Conservation (phyloP, 2,113 vertebrate species). For the Dipodomys merriami region DNA sequence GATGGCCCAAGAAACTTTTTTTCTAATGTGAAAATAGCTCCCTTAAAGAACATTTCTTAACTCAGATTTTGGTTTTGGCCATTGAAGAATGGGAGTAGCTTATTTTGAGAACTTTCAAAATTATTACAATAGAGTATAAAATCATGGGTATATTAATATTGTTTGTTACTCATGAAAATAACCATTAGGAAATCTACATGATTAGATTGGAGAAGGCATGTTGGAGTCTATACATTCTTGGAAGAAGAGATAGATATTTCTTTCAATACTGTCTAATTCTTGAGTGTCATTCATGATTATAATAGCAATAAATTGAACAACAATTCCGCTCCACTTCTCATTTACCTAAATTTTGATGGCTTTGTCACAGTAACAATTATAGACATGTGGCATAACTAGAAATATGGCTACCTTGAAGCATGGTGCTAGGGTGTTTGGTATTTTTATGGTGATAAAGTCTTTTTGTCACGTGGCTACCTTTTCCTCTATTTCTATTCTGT, state of each 20-base stretch:
- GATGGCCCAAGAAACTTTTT: neutral
- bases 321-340: neutral
- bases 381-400: neutral
- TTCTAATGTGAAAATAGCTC: neutral
- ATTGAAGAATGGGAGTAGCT: neutral
- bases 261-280: neutral
- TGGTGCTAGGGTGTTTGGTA: neutral
- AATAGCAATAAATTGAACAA: neutral
- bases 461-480: neutral
- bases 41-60: neutral
- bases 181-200: neutral
- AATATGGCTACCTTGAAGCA: neutral
- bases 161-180: slow-evolving; percentile 16
- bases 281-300: neutral
- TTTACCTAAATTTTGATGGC: neutral
- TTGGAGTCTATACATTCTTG: neutral
- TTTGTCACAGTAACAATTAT: neutral
- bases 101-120: slow-evolving; percentile 13
- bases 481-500: neutral
- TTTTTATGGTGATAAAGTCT: no score
- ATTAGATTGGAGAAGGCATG: neutral
- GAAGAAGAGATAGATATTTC: neutral
- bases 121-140: neutral
- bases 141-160: neutral
- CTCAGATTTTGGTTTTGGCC: neutral